Evolutionary conservation across 1,140 invertebrate species (phyloP).

Genomic region (Plectrocnemia conspersa): DNA sequence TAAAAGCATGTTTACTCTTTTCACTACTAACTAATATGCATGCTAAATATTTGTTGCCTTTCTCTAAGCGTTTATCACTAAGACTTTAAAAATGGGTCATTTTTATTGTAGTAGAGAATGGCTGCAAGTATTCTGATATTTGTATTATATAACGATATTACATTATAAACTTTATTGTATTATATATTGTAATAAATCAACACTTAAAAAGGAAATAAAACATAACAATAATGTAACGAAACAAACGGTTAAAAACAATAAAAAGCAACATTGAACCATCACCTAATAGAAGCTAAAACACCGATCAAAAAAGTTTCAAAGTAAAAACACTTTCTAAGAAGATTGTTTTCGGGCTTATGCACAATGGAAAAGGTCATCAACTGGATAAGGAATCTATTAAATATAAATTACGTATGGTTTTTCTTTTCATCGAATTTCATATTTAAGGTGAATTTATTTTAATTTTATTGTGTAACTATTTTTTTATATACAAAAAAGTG

Average conservation of each 20-base stretch:
- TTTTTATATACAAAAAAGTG: no score
- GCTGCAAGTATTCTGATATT: slow-evolving; percentile 22
- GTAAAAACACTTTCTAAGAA: slow-evolving; percentile 26
- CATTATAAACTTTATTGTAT: neutral
- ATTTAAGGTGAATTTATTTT: no score
- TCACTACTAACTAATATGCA: slow-evolving; percentile 15
- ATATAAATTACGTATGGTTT: no score
- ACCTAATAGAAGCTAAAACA: slow-evolving; percentile 32
- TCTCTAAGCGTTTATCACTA: slow-evolving; percentile 12
- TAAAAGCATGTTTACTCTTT: slow-evolving; percentile 28
- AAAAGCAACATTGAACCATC: slow-evolving; percentile 32
- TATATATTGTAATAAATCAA: neutral
- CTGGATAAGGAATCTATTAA: no score
- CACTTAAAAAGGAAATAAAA: slow-evolving; percentile 22
- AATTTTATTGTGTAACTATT: no score
- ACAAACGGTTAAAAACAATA: slow-evolving; percentile 5
- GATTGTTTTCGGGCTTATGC: no score
- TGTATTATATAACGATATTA: slow-evolving; percentile 10
- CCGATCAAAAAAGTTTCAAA: slow-evolving; percentile 27
- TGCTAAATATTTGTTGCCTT: slow-evolving; percentile 32
- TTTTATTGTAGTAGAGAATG: slow-evolving; percentile 21
- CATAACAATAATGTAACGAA: neutral
- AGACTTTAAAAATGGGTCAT: neutral
- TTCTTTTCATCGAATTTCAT: no score
- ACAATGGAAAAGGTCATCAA: no score